A percentile compares a stretch with the other conserved stretches of the same genome.
Evolutionary conservation across 2,113 vertebrate genomes (phyloP).

Genomic region (Zeus faber): DNA sequence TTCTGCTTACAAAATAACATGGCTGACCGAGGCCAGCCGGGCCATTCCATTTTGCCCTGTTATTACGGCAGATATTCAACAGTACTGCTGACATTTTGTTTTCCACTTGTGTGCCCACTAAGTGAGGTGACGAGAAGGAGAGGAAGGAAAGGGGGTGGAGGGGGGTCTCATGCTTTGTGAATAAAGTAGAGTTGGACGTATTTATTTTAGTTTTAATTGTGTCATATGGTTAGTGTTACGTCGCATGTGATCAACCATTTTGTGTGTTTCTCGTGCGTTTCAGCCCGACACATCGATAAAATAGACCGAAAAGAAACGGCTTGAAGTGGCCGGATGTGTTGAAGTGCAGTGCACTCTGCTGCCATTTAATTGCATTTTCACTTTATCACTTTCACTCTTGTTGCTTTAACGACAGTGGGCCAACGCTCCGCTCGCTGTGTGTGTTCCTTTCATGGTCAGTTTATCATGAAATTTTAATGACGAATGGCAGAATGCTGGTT

Average conservation of each 20-base stretch:
- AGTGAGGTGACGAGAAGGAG: conserved; percentile 24
- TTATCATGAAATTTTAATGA: conserved; percentile 29
- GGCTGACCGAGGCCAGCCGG: conserved; percentile 33
- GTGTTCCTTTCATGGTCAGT: conserved; percentile 16
- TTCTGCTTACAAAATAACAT: conserved; percentile 46
- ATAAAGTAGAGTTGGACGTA: conserved; percentile 24
- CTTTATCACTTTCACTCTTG: conserved; percentile 41
- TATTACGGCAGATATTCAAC: conserved; percentile 28
- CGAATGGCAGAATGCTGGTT: background rate
- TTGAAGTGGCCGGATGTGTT: conserved; percentile 48
- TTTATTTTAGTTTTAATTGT: conserved; percentile 15
- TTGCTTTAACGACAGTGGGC: conserved; percentile 28
- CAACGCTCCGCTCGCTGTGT: conserved; percentile 24
- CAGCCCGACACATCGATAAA: conserved; percentile 33
- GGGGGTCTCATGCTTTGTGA: conserved; percentile 31
- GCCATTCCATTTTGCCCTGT: conserved; percentile 41
- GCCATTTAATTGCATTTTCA: conserved; percentile 42
- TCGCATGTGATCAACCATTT: conserved; percentile 41
- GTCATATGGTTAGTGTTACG: conserved; percentile 42
- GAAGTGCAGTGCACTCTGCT: conserved; percentile 25
- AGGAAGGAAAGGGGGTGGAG: conserved; percentile 17
- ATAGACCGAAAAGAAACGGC: conserved; percentile 17
- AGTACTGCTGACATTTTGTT: conserved; percentile 61
- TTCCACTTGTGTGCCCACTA: conserved; percentile 38
- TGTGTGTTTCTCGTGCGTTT: conserved; percentile 39